A percentile compares a stretch with the other conserved stretches of the same genome.
phyloP scores from a whole-genome alignment of 1,140 invertebrate species.

The Marisa cornuarietis region DNA sequence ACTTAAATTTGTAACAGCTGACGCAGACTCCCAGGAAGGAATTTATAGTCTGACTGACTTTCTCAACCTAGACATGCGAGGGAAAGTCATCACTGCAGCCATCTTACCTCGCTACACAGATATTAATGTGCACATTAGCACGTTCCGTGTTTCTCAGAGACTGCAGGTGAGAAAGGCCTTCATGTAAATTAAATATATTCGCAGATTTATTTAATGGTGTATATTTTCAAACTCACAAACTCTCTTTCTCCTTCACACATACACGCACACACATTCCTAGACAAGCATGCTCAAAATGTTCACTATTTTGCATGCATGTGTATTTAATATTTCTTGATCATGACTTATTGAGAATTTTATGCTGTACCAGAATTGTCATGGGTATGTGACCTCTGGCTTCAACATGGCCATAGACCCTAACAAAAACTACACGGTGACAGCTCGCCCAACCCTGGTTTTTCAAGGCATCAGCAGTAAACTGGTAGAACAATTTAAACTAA shows the following conservation, averaged over 20 bases:
- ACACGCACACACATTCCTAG: too few species aligned
- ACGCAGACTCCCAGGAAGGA: conserved; percentile 13
- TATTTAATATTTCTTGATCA: not conserved
- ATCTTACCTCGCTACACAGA: conserved; percentile 67
- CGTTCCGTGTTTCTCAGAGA: conserved; percentile 47
- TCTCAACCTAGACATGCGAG: conserved; percentile 71
- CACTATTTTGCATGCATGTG: not conserved
- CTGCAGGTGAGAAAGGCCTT: conserved; percentile 38
- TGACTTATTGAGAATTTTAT: not conserved
- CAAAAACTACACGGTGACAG: conserved; percentile 40
- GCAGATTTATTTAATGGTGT: not conserved
- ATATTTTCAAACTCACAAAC: not conserved
- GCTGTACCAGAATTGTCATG: conserved; percentile 76
- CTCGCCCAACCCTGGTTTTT: conserved; percentile 44
- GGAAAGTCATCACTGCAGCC: conserved; percentile 74
- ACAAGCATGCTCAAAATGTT: not conserved
- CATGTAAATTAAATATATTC: too few species aligned
- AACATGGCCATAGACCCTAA: conserved; percentile 55
- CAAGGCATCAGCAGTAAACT: conserved; percentile 48
- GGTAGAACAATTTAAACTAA: conserved; percentile 38
- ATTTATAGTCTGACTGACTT: conserved; percentile 66
- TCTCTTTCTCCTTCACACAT: not conserved
- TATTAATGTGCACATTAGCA: conserved; percentile 27
- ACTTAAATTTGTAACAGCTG: conserved; percentile 10
- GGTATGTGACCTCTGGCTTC: conserved; percentile 85